A percentile compares a stretch with the other conserved stretches of the same genome.
Conservation (phyloP, 35 echinoderm and acorn worm genomes). For the Amphiura filiformis region DNA sequence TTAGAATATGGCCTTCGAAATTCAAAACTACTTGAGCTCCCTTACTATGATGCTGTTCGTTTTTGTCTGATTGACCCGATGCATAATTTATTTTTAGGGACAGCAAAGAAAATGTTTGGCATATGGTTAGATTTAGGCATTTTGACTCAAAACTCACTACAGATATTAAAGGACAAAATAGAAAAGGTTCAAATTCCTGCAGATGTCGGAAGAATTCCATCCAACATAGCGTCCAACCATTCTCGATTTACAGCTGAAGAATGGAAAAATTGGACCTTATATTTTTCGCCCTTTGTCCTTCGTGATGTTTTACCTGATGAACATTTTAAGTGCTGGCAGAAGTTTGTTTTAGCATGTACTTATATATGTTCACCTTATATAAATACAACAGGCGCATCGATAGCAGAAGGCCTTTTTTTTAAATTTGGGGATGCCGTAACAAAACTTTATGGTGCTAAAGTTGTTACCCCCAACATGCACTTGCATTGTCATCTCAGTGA, state of each 20-base stretch:
- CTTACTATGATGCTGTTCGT: constrained; percentile 17
- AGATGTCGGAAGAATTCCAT: constrained; percentile 28
- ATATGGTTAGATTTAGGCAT: constrained; percentile 19
- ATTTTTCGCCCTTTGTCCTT: constrained; percentile 15
- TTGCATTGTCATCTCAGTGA: constrained; percentile 29
- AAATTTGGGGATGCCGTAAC: not conserved
- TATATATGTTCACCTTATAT: constrained; percentile 2
- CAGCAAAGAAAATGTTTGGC: constrained; percentile 13
- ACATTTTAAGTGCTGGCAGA: constrained; percentile 33
- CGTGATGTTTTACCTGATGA: constrained; percentile 8
- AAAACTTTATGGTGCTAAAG: constrained; percentile 1
- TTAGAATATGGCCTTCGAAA: not conserved
- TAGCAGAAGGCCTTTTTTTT: not conserved
- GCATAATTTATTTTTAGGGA: constrained; percentile 42
- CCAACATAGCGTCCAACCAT: constrained; percentile 23
- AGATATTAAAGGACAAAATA: constrained; percentile 11
- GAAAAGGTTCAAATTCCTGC: not conserved
- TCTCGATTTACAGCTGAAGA: constrained; percentile 17
- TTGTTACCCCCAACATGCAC: constrained; percentile 38
- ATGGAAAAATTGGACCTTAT: constrained; percentile 45
- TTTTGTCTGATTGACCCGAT: constrained; percentile 47
- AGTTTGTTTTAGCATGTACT: constrained; percentile 34
- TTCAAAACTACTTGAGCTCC: not conserved
- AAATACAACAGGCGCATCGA: not conserved
- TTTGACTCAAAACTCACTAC: not conserved